Conservation (phyloP, 2,888 invertebrate species). For the Ecdyonurus torrentis region DNA sequence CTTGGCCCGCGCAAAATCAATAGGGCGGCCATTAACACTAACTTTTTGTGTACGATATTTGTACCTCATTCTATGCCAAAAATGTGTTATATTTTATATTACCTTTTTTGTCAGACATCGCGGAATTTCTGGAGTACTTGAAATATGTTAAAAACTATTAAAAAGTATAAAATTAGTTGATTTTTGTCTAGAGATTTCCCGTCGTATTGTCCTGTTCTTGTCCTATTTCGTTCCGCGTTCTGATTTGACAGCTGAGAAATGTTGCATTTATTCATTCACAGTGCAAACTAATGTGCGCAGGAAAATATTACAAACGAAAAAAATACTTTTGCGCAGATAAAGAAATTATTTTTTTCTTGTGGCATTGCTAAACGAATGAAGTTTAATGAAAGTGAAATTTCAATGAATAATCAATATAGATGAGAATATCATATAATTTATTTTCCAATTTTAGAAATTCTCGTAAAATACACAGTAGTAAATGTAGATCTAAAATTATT, state of each 20-base stretch:
- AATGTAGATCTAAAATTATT: no score
- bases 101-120: neutral
- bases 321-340: neutral
- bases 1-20: neutral
- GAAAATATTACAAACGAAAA: neutral
- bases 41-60: neutral
- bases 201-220: neutral
- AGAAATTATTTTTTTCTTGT: neutral
- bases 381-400: neutral
- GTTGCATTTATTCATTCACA: neutral
- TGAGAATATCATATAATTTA: no score
- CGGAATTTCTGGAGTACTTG: neutral
- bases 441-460: no score
- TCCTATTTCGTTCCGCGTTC: neutral
- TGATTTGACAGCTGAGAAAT: neutral
- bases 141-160: neutral
- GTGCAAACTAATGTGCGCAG: neutral
- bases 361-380: neutral
- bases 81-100: neutral
- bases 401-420: neutral
- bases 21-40: neutral
- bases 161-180: neutral
- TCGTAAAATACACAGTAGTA: no score
- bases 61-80: neutral
- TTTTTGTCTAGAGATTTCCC: neutral